Evolutionary conservation across 2,888 invertebrate genomes (phyloP).

Genomic region (Drosophila kuntzei): DNA sequence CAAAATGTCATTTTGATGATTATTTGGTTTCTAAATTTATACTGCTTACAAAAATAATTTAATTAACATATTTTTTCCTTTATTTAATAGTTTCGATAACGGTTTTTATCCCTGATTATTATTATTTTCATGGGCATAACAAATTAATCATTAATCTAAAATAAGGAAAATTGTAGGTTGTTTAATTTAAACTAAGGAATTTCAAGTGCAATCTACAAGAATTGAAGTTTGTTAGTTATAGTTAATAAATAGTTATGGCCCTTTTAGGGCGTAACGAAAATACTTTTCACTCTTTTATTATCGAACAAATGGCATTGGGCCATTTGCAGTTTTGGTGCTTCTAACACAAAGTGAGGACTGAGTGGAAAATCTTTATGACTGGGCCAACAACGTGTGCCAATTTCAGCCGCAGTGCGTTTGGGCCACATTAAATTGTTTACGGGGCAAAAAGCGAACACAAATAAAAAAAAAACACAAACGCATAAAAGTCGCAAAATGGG

Average conservation of each 20-base stretch:
- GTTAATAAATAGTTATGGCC: neutral
- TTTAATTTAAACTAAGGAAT: neutral
- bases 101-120: too few species aligned
- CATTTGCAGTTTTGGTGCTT: constrained; percentile 5
- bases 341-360: constrained; percentile 24
- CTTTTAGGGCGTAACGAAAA: neutral
- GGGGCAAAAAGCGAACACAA: constrained; percentile 31
- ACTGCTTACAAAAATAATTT: too few species aligned
- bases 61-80: too few species aligned
- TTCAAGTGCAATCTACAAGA: neutral
- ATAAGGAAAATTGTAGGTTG: neutral
- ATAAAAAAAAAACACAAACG: constrained; percentile 44
- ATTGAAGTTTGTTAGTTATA: neutral
- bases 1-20: too few species aligned
- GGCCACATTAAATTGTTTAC: constrained; percentile 48
- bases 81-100: too few species aligned
- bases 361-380: constrained; percentile 11
- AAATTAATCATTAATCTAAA: neutral
- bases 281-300: neutral
- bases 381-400: constrained; percentile 48
- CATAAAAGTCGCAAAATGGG: constrained; percentile 75
- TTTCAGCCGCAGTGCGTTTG: constrained; percentile 38
- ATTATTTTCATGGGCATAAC: neutral
- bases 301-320: neutral
- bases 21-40: too few species aligned